phyloP scores from a whole-genome alignment of 2,888 invertebrate genomes.

The Dynastes maya region DNA sequence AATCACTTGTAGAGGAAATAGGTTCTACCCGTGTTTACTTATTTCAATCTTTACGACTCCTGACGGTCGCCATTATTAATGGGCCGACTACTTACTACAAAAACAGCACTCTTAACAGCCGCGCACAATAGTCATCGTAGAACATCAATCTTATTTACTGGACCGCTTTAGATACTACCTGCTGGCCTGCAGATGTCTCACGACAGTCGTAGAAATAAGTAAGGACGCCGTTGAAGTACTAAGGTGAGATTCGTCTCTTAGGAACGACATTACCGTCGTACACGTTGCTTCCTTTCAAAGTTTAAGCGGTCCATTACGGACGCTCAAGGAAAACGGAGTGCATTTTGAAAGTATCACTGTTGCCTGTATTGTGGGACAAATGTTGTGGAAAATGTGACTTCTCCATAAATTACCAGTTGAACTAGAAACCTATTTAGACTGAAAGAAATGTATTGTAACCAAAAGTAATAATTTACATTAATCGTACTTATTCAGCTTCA shows the following conservation, averaged over 20 bases:
- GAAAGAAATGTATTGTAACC: no score
- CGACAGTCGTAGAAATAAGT: neutral
- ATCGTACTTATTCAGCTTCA: no score
- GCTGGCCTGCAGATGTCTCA: neutral
- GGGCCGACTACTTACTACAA: neutral
- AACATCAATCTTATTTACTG: slow-evolving; percentile 13
- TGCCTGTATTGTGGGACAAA: neutral
- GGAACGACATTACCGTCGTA: neutral
- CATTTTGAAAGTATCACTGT: neutral
- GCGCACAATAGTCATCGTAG: neutral
- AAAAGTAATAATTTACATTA: no score
- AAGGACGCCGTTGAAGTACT: neutral
- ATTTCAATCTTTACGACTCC: slow-evolving; percentile 11
- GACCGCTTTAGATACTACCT: neutral
- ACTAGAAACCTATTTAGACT: no score
- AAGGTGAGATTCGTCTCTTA: slow-evolving; percentile 1
- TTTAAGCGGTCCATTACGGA: neutral
- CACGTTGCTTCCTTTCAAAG: neutral
- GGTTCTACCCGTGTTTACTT: slow-evolving; percentile 5
- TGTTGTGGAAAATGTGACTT: neutral
- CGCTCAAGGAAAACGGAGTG: neutral
- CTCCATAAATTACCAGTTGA: no score
- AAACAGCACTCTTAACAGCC: slow-evolving; percentile 2
- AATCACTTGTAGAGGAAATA: neutral
- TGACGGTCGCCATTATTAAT: slow-evolving; percentile 1